Evolutionary conservation across 2,113 vertebrate species (phyloP), one percentile per base, ranked within the genome.

Genomic region (Struthio camelus): DNA sequence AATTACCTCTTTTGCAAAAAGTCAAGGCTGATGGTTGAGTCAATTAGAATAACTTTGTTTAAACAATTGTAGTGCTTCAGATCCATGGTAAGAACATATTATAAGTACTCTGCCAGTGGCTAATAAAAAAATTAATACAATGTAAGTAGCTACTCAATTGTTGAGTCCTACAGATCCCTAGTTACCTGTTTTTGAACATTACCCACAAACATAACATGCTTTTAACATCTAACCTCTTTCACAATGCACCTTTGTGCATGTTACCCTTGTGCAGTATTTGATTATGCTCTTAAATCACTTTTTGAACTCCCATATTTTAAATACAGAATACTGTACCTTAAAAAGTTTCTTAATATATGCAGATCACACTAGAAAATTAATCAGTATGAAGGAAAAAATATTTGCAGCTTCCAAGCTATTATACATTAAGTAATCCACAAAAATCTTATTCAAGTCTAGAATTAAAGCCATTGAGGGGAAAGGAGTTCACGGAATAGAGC

Each of bases 181-280:
- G 25, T 34, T 38, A 14, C 20, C 24, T 46, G 8, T 34, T 40
- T n/a, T 28, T 28, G 16, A 46, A 40, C 54, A 25, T 40, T 77
- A 40, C 30, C 27, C 23, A 6, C 44, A 6, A 5, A 67, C 14
- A 1, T 4, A 61, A 53, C 11, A 4, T 2, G 24, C 10, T 36
- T 42, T 58, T 56, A 62, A 40, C 40, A 32, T 36, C 50, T 30
- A 38, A 24, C 34, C 48, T 62, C 38, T 77, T 44, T 7, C 42
- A 11, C 32, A 51, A 30, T 28, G 16, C 24, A 5, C n/a, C 30
- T 34, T 75, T 71, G 54, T 24, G 56, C 22, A 7, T 14, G 3
- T 27, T 5, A 18, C 48, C 32, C n/a, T 4, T 28, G 9, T 34
- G 69, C 42, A 14, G 23, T 1, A 5, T 69, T 56, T 64, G 16